Conservation (phyloP, 2,888 invertebrate genomes). For the Spodoptera littoralis region DNA sequence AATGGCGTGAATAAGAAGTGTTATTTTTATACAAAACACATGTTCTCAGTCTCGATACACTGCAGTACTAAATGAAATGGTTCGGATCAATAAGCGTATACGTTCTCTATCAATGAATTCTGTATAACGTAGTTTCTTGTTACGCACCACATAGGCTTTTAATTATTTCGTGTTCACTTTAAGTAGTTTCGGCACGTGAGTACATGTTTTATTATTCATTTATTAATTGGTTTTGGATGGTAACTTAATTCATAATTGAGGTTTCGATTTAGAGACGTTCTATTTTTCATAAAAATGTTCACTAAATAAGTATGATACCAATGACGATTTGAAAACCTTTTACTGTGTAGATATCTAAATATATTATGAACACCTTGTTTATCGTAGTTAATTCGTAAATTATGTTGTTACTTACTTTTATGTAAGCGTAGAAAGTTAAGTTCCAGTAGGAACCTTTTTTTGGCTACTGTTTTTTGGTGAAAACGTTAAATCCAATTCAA, state of each 20-base stretch:
- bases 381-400: too few relatives aligned
- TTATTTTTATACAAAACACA: constrained; percentile 58
- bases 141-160: background rate
- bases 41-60: constrained; percentile 36
- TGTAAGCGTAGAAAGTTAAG: too few relatives aligned
- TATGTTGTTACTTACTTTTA: too few relatives aligned
- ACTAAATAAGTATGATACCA: too few relatives aligned
- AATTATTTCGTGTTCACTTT: background rate
- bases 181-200: background rate
- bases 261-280: too few relatives aligned
- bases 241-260: background rate
- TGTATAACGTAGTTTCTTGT: constrained; percentile 5
- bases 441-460: too few relatives aligned
- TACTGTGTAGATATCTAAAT: too few relatives aligned
- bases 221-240: background rate
- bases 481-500: too few relatives aligned
- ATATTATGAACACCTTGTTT: too few relatives aligned
- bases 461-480: too few relatives aligned
- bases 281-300: too few relatives aligned
- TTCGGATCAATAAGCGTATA: constrained; percentile 45
- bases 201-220: background rate
- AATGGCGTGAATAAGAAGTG: constrained; percentile 36
- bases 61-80: constrained; percentile 45
- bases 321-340: too few relatives aligned
- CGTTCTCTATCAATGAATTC: constrained; percentile 22